Base-by-base conservation (phyloP, 2,797 vertebrate species). In the Lindbergichthys nudifrons region DNA sequence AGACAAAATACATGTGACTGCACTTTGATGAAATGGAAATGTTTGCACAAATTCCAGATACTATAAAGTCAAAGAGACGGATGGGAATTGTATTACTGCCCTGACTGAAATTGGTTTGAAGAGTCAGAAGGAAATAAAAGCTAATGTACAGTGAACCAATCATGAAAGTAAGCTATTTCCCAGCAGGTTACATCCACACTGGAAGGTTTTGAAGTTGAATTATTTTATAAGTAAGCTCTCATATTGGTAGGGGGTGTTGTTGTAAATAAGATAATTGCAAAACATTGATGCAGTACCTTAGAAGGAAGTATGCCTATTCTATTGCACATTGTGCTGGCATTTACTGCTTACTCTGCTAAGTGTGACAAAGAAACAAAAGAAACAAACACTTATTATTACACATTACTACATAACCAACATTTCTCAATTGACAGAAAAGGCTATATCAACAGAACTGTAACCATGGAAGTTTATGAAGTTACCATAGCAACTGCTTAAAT, bases 121-220 rank as follows among this genome's bases (percentile, higher is more conserved):
- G 16, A 10, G 10, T 18, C 15, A 65, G 46, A 57, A 16, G 16
- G 30, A 67, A 62, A 52, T 30, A 51, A 65, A 65, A 43, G 43
- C 16, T 68, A 68, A 62, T 62, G 42, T 32, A 41, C 43, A 21
- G 6, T 21, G 30, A 68, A 19, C 32, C n/a, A 66, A 18, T 62
- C 23, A 23, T n/a, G 23, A 36, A 36, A 41, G 42, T 16, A 5
- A 54, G 5, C 41, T 10, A 15, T 36, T 18, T 66, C 64, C 46
- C 45, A 30, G 47, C 19, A 53, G 65, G 15, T 66, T 52, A 46
- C 15, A 59, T 45, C 36, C 36, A 46, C 45, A 39, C 14, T 0
- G 6, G 5, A 50, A 26, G 36, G 19, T 21, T 47, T 41, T 36
- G 3, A 48, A 36, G 15, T 4, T 3, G 48, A 74, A 65, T 52